phyloP scores from a whole-genome alignment of 2,113 vertebrate genomes.

The Rissa tridactyla region DNA sequence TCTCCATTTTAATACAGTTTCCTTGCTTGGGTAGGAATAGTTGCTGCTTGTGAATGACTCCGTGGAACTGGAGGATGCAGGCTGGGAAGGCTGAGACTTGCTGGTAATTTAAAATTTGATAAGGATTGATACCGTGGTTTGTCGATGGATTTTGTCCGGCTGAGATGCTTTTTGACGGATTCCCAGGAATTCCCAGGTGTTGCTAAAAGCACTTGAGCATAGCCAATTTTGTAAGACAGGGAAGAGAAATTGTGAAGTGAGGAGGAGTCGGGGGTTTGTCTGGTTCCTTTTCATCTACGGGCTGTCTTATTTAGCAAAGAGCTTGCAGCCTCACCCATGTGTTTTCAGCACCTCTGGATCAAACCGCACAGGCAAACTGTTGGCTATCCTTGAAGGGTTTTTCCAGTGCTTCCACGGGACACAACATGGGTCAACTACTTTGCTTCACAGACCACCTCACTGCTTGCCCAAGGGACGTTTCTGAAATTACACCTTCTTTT shows the following conservation, averaged over 20 bases:
- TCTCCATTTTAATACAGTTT: neutral
- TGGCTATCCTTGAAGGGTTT: neutral
- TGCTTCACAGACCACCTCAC: neutral
- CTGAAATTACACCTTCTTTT: neutral
- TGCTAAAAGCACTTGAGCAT: neutral
- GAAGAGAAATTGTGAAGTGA: neutral
- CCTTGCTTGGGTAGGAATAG: neutral
- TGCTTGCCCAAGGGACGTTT: neutral
- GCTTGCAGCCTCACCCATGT: neutral
- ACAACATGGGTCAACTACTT: neutral
- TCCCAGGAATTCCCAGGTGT: neutral
- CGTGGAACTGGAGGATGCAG: neutral
- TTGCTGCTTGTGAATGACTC: neutral
- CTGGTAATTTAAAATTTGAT: neutral
- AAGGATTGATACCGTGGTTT: neutral
- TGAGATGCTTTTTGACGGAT: neutral
- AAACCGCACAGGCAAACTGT: neutral
- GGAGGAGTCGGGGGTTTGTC: rapidly evolving
- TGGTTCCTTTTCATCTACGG: neutral
- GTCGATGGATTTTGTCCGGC: neutral
- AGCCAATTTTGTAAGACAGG: neutral
- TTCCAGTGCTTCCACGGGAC: neutral
- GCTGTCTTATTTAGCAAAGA: neutral
- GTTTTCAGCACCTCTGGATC: neutral
- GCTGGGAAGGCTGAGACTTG: neutral